Percentiles rank a stretch among this genome's conserved stretches.
These are phyloP conservation scores for Quadroppia sp. DNA, from an alignment of 2,888 invertebrate genomes.

Conservation along the genomic window DNA sequence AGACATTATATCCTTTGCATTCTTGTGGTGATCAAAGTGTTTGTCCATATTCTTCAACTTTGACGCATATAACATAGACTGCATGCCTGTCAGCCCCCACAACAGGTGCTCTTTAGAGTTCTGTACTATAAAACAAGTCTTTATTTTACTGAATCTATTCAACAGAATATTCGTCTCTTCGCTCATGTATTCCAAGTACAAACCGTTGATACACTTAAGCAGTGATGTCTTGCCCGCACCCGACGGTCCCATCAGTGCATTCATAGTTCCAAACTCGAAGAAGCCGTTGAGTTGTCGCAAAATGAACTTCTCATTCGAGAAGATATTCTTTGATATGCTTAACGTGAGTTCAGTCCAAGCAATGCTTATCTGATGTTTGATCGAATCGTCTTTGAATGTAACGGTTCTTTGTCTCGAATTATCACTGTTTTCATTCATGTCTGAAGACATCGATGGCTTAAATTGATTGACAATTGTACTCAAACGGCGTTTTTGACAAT, in stretches of 20 bases:
- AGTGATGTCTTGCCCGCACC: conserved; percentile 8
- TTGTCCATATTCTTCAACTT: background rate
- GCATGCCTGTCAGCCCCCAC: background rate
- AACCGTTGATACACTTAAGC: background rate
- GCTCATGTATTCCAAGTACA: background rate
- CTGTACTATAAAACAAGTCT: background rate
- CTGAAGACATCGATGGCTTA: too few relatives aligned
- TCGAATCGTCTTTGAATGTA: too few relatives aligned
- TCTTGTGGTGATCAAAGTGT: background rate
- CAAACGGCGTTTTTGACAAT: too few relatives aligned
- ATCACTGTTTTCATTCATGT: too few relatives aligned
- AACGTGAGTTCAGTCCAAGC: too few relatives aligned
- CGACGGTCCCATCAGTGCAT: background rate
- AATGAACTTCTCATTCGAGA: background rate
- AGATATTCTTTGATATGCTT: too few relatives aligned
- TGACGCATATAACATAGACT: background rate
- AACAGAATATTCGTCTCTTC: background rate
- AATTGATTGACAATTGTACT: too few relatives aligned
- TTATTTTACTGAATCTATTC: background rate
- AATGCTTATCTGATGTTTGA: too few relatives aligned
- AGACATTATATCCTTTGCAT: background rate
- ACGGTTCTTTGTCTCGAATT: too few relatives aligned
- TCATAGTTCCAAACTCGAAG: background rate
- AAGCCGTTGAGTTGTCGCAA: background rate
- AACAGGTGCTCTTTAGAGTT: background rate